These are phyloP conservation scores for Ceyx cyanopectus DNA, from an alignment of 2,113 vertebrate species.

Conservation along the genomic window DNA sequence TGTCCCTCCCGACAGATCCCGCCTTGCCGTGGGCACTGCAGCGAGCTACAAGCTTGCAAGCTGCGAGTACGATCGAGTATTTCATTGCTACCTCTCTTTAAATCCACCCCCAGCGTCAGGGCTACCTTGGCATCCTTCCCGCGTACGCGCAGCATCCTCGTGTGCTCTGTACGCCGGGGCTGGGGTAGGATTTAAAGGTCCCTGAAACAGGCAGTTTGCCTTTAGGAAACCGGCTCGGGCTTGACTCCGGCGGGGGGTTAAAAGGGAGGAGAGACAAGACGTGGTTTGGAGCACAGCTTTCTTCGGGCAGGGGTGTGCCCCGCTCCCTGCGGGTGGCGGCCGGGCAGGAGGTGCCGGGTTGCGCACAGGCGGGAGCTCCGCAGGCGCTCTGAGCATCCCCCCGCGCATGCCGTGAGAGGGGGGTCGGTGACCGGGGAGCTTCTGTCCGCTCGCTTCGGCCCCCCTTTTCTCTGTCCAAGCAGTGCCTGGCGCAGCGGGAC, in stretches of 20 bases:
- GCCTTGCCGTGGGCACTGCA: background rate
- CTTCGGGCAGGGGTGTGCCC: background rate
- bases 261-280: background rate
- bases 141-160: background rate
- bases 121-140: background rate
- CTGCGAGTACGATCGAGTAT: background rate
- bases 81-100: background rate
- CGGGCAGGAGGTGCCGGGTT: background rate
- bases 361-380: background rate
- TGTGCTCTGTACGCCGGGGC: background rate
- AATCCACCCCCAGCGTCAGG: background rate
- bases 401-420: background rate
- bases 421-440: background rate
- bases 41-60: background rate
- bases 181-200: background rate
- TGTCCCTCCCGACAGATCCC: background rate
- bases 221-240: background rate
- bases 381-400: no score
- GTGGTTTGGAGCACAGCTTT: background rate
- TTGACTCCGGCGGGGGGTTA: background rate
- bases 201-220: background rate
- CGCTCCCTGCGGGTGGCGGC: background rate
- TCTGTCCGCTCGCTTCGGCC: no score
- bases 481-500: background rate
- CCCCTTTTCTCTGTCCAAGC: background rate